phyloP scores from a whole-genome alignment of 64 coral and sea anemone genomes.

The Porites australiensis region DNA sequence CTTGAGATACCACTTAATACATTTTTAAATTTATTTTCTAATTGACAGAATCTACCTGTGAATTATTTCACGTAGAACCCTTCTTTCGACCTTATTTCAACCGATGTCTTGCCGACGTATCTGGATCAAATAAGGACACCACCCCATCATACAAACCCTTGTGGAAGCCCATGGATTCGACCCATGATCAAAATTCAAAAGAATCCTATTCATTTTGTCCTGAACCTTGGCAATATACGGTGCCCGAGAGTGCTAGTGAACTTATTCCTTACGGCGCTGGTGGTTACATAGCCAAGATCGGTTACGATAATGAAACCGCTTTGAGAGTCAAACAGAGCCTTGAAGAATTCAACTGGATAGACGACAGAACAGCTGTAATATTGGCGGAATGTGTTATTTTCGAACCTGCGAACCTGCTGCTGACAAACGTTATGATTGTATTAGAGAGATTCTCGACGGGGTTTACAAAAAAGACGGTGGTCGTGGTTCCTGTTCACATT shows the following conservation, averaged over 20 bases:
- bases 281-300: slow-evolving; percentile 77
- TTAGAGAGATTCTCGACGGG: slow-evolving; percentile 54
- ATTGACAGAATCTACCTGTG: neutral
- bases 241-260: neutral
- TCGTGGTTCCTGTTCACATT: slow-evolving; percentile 61
- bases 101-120: slow-evolving; percentile 27
- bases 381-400: slow-evolving; percentile 76
- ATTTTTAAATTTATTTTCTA: neutral
- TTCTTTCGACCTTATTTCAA: slow-evolving; percentile 3
- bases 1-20: too few relatives aligned
- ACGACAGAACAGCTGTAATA: slow-evolving; percentile 48
- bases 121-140: slow-evolving; percentile 26
- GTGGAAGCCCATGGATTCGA: slow-evolving; percentile 44
- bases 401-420: slow-evolving; percentile 58
- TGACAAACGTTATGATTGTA: slow-evolving; percentile 55
- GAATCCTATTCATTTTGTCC: slow-evolving; percentile 32
- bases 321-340: neutral
- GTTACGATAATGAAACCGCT: slow-evolving; percentile 65
- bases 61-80: slow-evolving; percentile 8
- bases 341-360: slow-evolving; percentile 60
- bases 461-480: slow-evolving; percentile 8
- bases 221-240: slow-evolving; percentile 73
- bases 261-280: slow-evolving; percentile 44
- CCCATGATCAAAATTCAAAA: neutral
- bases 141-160: slow-evolving; percentile 44